Evolutionary conservation across 2,113 vertebrate genomes (phyloP), one percentile per base, ranked within the genome.

Genomic region (Rattus norvegicus): DNA sequence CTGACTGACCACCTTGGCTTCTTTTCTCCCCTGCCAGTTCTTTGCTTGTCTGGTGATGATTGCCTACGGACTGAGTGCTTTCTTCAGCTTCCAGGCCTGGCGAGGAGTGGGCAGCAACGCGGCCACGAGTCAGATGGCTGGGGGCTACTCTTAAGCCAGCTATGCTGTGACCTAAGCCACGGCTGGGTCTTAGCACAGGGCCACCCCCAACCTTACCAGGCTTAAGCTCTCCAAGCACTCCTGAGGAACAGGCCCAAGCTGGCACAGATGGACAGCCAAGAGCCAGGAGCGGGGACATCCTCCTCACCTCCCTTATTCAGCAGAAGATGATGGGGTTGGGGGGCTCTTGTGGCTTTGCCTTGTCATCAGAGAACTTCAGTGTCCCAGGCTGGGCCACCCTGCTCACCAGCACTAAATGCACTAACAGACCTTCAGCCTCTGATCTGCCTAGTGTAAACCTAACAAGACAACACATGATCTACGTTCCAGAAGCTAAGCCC

Each of bases 81-180:
- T 98, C 98, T 98, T 99, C 98, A 99, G 99, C 98, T 99, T 99
- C 97, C 92, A 98, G 3, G 98, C 98, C 76, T 99, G 99, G 99
- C 99, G 96, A 92, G 99, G 98, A 56, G 96, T 98, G 0, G 98
- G 99, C 92, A 99, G 98, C 97, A 99, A 99, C 0, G 99, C 99
- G 0, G 99, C 99, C 90, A 99, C 98, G 90, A 99, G 91, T 98
- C 98, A 99, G 97, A 98, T 98, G 88, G 95, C 91, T 13, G 93
- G 47, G 0, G 99, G 99, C 95, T 99, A 98, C 0, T 97, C 97
- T 2, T 99, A 98, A 94, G 90, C 91, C 30, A 7, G 47, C 61
- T 0, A 24, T 17, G 77, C 39, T 43, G 0, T 0, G n/a, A 73
- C 77, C 80, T 24, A 70, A 89, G 92, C 88, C 67, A 61, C 52